Conservation (phyloP, 2,113 vertebrate genomes). For the Elephas maximus region DNA sequence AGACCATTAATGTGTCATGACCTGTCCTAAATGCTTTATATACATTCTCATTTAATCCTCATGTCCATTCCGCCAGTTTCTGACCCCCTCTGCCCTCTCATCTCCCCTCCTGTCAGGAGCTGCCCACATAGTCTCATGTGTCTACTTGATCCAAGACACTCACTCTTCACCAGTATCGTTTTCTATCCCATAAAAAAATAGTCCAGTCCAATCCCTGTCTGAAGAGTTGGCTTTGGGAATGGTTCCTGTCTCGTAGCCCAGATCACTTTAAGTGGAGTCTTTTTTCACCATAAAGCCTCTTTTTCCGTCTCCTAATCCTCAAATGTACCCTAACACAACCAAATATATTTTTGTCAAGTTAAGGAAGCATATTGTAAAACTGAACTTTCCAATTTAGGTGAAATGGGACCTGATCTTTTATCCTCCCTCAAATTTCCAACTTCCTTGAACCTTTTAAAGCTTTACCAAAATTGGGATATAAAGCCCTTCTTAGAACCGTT, state of each 20-base stretch:
- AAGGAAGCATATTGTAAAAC: constrained; percentile 46
- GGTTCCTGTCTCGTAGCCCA: background rate
- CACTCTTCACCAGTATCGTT: no score
- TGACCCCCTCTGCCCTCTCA: no score
- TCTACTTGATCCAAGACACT: no score
- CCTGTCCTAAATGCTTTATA: background rate
- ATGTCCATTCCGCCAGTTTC: no score
- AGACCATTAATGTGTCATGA: background rate
- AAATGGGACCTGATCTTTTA: constrained; percentile 49
- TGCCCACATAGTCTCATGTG: no score
- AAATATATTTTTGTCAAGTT: constrained; percentile 49
- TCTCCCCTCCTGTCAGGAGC: no score
- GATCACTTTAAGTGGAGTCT: constrained; percentile 28
- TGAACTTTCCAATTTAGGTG: constrained; percentile 18
- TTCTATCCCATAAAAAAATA: no score
- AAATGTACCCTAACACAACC: background rate
- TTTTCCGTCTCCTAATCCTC: background rate
- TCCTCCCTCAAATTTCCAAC: constrained; percentile 53
- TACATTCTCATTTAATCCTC: background rate
- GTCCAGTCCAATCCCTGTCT: no score
- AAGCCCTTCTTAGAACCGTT: background rate
- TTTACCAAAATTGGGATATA: constrained; percentile 29
- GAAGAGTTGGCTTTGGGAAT: no score
- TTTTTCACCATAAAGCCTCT: background rate
- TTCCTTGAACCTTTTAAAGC: constrained; percentile 26